Evolutionary conservation across 2,888 invertebrate genomes (phyloP).

Genomic region (Gymnoscelis rufifasciata): DNA sequence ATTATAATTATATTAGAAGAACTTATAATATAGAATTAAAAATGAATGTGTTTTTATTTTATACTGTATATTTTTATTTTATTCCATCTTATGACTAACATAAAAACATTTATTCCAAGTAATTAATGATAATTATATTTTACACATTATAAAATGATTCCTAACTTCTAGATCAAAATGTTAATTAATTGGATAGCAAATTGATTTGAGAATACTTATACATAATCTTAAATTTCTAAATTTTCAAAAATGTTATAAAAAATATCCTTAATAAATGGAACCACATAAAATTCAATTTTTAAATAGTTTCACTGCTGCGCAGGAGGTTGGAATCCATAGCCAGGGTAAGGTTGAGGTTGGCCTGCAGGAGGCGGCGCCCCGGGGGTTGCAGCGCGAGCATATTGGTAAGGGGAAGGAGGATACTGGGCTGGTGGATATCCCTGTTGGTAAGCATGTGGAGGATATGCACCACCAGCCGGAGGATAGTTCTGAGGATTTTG

Average conservation of each 20-base stretch:
- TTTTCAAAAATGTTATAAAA: too few species aligned
- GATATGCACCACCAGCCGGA: conserved; percentile 67
- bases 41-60: neutral
- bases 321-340: conserved; percentile 89
- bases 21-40: neutral
- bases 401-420: conserved; percentile 79
- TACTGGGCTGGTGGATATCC: conserved; percentile 75
- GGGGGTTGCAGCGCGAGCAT: conserved; percentile 80
- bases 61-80: conserved; percentile 14
- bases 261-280: too few species aligned
- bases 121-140: too few species aligned
- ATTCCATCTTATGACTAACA: conserved; percentile 14
- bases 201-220: conserved; percentile 7
- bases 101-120: conserved; percentile 5
- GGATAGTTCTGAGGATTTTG: conserved; percentile 74
- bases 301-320: conserved; percentile 73
- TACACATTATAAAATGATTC: neutral
- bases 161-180: neutral
- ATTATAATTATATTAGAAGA: neutral
- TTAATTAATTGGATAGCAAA: neutral
- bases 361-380: conserved; percentile 85
- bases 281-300: too few species aligned
- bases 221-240: too few species aligned
- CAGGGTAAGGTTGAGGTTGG: conserved; percentile 86
- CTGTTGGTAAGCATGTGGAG: conserved; percentile 75